phyloP scores from a whole-genome alignment of 2,113 vertebrate species.

The Panurus biarmicus region DNA sequence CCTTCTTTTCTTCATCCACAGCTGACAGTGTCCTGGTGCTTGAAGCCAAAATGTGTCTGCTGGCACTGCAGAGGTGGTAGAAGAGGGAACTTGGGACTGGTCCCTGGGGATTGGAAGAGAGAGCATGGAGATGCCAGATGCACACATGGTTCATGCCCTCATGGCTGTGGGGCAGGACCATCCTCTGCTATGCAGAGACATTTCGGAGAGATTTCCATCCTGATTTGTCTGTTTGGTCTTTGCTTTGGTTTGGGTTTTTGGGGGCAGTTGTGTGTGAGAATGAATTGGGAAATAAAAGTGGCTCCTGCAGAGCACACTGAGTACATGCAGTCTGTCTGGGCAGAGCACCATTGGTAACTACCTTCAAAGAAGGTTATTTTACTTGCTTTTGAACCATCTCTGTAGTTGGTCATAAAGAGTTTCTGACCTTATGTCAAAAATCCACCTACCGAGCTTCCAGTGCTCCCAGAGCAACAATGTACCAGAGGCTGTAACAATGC shows the following conservation, averaged over 20 bases:
- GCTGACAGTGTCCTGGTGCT: background rate
- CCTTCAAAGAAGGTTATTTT: background rate
- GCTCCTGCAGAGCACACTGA: background rate
- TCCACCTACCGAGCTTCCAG: background rate
- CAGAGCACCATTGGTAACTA: background rate
- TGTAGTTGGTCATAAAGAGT: background rate
- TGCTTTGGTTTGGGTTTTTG: background rate
- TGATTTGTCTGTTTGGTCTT: background rate
- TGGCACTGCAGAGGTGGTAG: background rate
- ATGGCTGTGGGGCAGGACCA: background rate
- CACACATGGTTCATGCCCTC: background rate
- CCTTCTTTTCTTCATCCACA: background rate
- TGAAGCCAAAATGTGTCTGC: background rate
- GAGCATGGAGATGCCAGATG: background rate
- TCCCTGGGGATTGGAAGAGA: rapidly evolving
- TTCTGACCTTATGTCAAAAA: background rate
- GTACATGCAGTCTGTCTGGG: background rate
- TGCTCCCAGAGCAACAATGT: background rate
- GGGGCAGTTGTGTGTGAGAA: background rate
- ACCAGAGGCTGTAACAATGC: background rate
- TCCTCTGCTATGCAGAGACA: background rate
- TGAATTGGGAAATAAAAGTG: background rate
- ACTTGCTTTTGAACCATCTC: background rate
- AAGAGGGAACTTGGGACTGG: background rate
- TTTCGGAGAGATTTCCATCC: background rate